A percentile compares a stretch with the other conserved stretches of the same genome.
Evolutionary conservation across 1,140 invertebrate genomes (phyloP).

Genomic region (Drosophila saltans): DNA sequence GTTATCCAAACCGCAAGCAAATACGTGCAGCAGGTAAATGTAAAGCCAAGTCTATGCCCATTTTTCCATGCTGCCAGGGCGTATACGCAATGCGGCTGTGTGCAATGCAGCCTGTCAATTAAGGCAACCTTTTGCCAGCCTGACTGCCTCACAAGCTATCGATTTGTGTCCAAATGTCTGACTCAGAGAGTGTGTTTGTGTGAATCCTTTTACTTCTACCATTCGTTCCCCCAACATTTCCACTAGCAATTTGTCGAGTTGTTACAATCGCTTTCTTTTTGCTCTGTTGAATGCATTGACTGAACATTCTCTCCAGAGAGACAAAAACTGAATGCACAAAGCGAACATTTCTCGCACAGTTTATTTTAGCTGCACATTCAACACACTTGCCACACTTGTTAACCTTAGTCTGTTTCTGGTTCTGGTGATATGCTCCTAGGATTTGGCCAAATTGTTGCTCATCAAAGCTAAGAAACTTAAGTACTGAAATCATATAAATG

Average conservation of each 20-base stretch:
- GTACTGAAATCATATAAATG: not conserved
- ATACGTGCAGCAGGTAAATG: conserved; percentile 13
- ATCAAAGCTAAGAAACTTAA: not conserved
- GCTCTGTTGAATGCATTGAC: conserved; percentile 21
- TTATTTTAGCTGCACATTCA: conserved; percentile 43
- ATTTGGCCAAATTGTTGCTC: not conserved
- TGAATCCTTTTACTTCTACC: conserved; percentile 2
- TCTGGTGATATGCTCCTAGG: not conserved
- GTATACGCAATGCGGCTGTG: conserved; percentile 51
- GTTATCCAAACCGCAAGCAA: conserved; percentile 53
- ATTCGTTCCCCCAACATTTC: conserved; percentile 20
- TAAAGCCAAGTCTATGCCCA: conserved; percentile 26
- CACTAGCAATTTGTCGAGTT: conserved; percentile 36
- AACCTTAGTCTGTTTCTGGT: not conserved
- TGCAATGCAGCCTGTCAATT: conserved; percentile 52
- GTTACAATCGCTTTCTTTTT: conserved; percentile 15
- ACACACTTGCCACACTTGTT: conserved; percentile 3
- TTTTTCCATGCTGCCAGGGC: conserved; percentile 11
- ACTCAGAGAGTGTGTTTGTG: not conserved
- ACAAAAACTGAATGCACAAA: conserved; percentile 59
- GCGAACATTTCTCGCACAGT: conserved; percentile 70
- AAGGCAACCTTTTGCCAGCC: conserved; percentile 32
- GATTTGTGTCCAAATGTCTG: conserved; percentile 35
- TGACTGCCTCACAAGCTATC: conserved; percentile 45
- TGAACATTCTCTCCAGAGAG: conserved; percentile 53